Evolutionary conservation across 2,888 invertebrate genomes (phyloP), one percentile per base, ranked within the genome.

Genomic region (Panorpa germanica): DNA sequence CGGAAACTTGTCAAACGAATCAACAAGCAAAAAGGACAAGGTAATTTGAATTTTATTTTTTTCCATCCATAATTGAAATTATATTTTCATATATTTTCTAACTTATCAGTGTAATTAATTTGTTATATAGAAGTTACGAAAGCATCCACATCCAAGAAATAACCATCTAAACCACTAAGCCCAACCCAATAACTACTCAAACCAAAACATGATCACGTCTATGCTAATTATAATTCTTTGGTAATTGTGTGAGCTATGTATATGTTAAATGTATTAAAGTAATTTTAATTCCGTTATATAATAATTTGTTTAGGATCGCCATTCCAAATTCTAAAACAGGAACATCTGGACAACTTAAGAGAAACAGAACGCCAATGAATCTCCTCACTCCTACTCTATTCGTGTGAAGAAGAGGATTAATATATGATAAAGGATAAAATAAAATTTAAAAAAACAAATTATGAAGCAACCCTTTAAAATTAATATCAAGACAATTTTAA

Each of bases 11-110:
- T 88, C 26, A 85, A 85, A 47, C 81, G 85, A 47, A 83, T 86
- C 45, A 86, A 86, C 47, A 70, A 81, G 42, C 82, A 83, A 52
- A 86, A 83, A 48, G 83, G 83, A 36, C 74, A 77, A 42, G 83
- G 73, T 58, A 47, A 37, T 42, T 26, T 17, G 19, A 28, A 18
- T 28, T 11, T n/a, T 16, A n/a, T 29, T 8, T 14, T 14, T 29
- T 43, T 3, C 45, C 41, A 17, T 21, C 16, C 19, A 19, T 15
- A 4, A 20, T 21, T 25, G 20, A n/a, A 24, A 25, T 12, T 21
- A 31, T 17, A 12, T 9, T 19, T 29, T 26, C 15, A 5, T 13
- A 17, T 20, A 25, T 34, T 18, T 22, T 25, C 5, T 26, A 12
- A 8, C 7, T 14, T 13, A 10, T 13, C 10, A n/a, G n/a, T n/a